Base-by-base conservation (phyloP, 35 echinoderm and acorn worm genomes). In the Anneissia japonica region DNA sequence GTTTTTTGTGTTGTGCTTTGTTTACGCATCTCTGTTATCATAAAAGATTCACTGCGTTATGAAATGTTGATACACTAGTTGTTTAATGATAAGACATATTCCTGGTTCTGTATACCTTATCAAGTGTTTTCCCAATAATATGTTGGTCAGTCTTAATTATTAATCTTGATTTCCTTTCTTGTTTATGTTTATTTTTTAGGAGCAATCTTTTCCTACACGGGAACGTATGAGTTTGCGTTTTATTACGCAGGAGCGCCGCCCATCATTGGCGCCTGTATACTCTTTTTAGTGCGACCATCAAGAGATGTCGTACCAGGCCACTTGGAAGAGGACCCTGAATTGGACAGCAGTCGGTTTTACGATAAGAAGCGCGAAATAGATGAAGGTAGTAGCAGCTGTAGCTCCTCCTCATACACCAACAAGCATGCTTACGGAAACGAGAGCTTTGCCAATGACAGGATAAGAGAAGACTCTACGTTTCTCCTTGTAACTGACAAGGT, bases 221-320 rank as follows among this genome's bases (percentile, higher is more conserved):
- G 80, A 11, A 84, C 89, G 30, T 97, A 97, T 56, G 87, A 87
- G 16, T 12, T 93, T 13, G 95, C 96, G 10, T 94, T 99, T 80
- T 73, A 91, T 29, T 75, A 88, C 0, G 84, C 96, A 2, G 96
- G 96, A 7, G 46, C 89, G 0, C 89, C 96, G 3, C 92, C 96
- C 21, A 94, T 99, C 74, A 86, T 99, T 37, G 92, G 79, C 0
- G 92, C 92, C 0, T 93, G 82, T 80, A 94, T 89, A 13, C 83
- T 94, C n/a, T 94, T 94, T 72, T 84, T 92, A 35, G 85, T 99
- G 45, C 23, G 86, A 32, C 91, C 80, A 4, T 64, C 51, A 23
- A 64, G 51, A 64, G 51, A 64, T 26, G 51, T 64, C 19, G 1
- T 64, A 16, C 51, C 51, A 64, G 51, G 51, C 5, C 51, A 26